Base-by-base conservation (phyloP, 1,140 invertebrate genomes). In the Danaus plexippus region DNA sequence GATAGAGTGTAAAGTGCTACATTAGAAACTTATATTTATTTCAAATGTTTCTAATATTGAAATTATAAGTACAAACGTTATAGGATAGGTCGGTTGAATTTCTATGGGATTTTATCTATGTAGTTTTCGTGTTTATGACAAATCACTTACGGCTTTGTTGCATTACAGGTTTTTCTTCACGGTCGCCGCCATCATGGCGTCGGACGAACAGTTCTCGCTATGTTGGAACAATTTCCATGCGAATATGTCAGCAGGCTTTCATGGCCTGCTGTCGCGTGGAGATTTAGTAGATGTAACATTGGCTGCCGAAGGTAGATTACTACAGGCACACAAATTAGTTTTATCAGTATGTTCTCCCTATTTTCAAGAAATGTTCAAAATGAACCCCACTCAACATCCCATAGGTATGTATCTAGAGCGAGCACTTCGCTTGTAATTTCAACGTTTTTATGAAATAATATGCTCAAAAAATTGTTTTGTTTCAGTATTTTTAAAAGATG, bases 311-410 rank as follows among this genome's bases (percentile, higher is more conserved):
- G 94, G 94, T 63, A 90, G 92, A 65, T 91, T 92, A 73, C 82
- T 95, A 50, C 92, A 94, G 82, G 94, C 94, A 63, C 94, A 95
- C 84, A 94, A 94, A 83, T 84, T 95, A 77, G 92, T 95, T 71
- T 86, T 96, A 61, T 94, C 94, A 61, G 93, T 95, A 62, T 95
- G 94, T 87, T 95, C 93, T 80, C 92, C 94, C 44, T 96, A 94
- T 86, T 95, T 96, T 78, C 91, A 93, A 87, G 91, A 94, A 82
- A 90, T 95, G 77, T 95, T 96, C 80, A 89, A 89, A 81, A 89
- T 89, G 89, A 89, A 89, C 73, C 87, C 88, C 61, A 89, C 89
- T 77, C 88, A 89, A 69, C 89, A 90, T 83, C 89, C 89, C 52
- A 88, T 90, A 81, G 89, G 89, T 90, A 77, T 75, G 81, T 64